Conservation (phyloP, 2,113 vertebrate genomes). For the Anser brachyrhynchus region DNA sequence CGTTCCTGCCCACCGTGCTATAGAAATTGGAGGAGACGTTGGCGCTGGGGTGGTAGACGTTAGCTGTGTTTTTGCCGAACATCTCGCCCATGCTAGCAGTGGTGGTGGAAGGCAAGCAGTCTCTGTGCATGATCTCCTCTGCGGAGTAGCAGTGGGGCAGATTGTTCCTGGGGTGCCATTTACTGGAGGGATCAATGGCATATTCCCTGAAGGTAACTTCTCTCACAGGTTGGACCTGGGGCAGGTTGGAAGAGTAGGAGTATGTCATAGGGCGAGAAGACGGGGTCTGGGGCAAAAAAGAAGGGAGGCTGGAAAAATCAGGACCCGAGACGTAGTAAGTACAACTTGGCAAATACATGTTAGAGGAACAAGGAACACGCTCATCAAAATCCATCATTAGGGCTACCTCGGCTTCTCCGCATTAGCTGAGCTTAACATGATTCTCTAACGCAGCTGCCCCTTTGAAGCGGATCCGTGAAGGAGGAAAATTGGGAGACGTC, state of each 20-base stretch:
- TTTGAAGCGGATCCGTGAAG: slow-evolving; percentile 96
- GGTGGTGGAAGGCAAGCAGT: slow-evolving; percentile 88
- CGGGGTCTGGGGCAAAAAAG: slow-evolving; percentile 97
- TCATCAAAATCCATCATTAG: slow-evolving; percentile 99
- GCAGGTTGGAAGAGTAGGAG: slow-evolving; percentile 93
- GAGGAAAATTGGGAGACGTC: slow-evolving; percentile 96
- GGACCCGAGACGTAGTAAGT: slow-evolving; percentile 99
- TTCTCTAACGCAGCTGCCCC: slow-evolving; percentile 93
- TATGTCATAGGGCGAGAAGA: slow-evolving; percentile 98
- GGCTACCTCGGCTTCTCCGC: slow-evolving; percentile 86
- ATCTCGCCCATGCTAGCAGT: slow-evolving; percentile 88
- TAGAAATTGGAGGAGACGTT: slow-evolving; percentile 89
- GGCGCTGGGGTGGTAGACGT: slow-evolving; percentile 86
- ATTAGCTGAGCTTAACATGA: slow-evolving; percentile 93
- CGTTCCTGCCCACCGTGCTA: slow-evolving; percentile 92
- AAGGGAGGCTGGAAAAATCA: slow-evolving; percentile 97
- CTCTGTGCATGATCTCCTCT: slow-evolving; percentile 96
- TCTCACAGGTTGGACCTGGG: slow-evolving; percentile 97
- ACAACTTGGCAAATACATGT: slow-evolving; percentile 99
- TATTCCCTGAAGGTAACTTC: slow-evolving; percentile 99
- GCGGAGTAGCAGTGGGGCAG: slow-evolving; percentile 94
- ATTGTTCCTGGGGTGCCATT: slow-evolving; percentile 96
- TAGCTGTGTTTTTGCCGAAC: slow-evolving; percentile 89
- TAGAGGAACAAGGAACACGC: slow-evolving; percentile 95
- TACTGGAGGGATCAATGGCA: slow-evolving; percentile 93